These are phyloP conservation scores for Clamator glandarius DNA, from an alignment of 2,797 vertebrate species.

Conservation along the genomic window DNA sequence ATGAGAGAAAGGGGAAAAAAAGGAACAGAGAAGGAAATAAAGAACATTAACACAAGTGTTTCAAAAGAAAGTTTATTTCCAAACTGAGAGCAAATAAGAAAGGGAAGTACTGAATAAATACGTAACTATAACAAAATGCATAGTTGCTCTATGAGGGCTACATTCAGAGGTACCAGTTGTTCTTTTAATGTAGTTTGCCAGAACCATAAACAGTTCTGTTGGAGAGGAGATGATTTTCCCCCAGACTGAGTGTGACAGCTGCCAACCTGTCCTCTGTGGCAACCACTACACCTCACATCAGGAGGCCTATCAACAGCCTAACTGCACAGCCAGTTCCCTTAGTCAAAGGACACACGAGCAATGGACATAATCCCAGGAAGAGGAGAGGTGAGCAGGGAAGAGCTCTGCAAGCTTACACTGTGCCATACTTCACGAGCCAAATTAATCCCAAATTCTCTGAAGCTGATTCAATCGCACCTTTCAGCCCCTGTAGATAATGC, in stretches of 20 bases:
- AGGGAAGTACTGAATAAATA: background rate
- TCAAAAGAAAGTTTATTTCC: background rate
- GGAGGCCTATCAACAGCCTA: background rate
- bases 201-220: background rate
- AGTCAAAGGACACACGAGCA: background rate
- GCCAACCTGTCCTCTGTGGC: background rate
- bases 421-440: fast-evolving
- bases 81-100: background rate
- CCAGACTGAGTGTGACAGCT: background rate
- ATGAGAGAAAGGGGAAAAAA: background rate
- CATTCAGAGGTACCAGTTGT: background rate
- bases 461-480: background rate
- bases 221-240: background rate
- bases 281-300: background rate
- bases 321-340: background rate
- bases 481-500: background rate
- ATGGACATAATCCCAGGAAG: background rate
- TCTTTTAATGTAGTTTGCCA: background rate
- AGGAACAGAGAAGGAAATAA: background rate
- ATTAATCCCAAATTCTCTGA: background rate
- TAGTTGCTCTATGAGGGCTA: background rate
- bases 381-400: background rate
- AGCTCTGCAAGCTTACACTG: background rate
- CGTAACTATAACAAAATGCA: background rate
- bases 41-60: background rate